Conservation (phyloP, 2,888 invertebrate species). For the Iselma pallidipennis region DNA sequence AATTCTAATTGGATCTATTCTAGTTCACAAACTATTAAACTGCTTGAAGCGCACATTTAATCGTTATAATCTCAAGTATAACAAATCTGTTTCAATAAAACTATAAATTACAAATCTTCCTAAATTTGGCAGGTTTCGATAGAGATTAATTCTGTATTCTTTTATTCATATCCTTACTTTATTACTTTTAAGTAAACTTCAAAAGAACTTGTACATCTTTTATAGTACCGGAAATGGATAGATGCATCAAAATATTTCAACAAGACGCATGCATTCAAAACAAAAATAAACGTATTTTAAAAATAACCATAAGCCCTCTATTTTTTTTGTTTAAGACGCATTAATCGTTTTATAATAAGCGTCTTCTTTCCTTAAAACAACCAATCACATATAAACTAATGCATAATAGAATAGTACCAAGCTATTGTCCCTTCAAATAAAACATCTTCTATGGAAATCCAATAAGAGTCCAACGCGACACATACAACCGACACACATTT, state of each 20-base stretch:
- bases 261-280: not conserved
- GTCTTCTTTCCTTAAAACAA: not conserved
- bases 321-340: no score
- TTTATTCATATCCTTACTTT: not conserved
- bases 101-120: no score
- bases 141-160: no score
- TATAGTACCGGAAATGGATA: not conserved
- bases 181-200: not conserved
- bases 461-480: no score
- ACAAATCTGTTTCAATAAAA: no score
- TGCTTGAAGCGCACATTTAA: not conserved
- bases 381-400: not conserved
- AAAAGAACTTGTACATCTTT: not conserved
- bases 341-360: not conserved
- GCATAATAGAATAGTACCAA: not conserved
- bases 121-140: no score
- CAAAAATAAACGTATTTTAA: not conserved
- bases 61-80: not conserved
- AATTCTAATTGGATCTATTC: not conserved
- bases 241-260: not conserved
- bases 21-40: not conserved
- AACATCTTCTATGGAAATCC: constrained; percentile 3
- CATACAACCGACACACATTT: constrained; percentile 15
- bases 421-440: not conserved
- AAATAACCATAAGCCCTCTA: not conserved